A percentile compares a stretch with the other conserved stretches of the same genome.
Evolutionary conservation across 2,888 invertebrate species (phyloP).

Genomic region (Spatulosminthurus flaviceps): DNA sequence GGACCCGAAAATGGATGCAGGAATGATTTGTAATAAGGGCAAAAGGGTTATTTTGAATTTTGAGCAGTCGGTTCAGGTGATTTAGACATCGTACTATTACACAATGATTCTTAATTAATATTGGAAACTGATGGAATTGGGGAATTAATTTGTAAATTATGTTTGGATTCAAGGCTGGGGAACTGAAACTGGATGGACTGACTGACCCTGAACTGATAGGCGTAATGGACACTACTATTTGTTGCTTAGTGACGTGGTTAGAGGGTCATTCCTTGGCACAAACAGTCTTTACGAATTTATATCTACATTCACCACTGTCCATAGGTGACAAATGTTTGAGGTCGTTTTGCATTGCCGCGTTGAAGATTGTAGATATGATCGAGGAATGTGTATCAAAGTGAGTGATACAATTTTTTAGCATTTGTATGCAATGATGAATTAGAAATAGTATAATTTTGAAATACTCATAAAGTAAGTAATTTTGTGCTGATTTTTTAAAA

Average conservation of each 20-base stretch:
- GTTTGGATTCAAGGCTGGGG: slow-evolving; percentile 62
- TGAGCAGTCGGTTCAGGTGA: slow-evolving; percentile 83
- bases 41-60: slow-evolving; percentile 79
- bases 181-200: slow-evolving; percentile 80
- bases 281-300: slow-evolving; percentile 96
- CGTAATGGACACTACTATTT: slow-evolving; percentile 91
- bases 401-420: slow-evolving; percentile 65
- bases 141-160: background rate
- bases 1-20: slow-evolving; percentile 99
- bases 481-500: slow-evolving; percentile 64
- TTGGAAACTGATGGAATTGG: too few relatives aligned
- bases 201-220: slow-evolving; percentile 85
- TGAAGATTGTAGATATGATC: slow-evolving; percentile 89
- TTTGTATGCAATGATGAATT: too few relatives aligned
- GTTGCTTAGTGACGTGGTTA: slow-evolving; percentile 95
- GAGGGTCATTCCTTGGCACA: slow-evolving; percentile 97
- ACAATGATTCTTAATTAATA: too few relatives aligned
- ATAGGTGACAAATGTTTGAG: slow-evolving; percentile 84
- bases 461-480: background rate
- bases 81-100: too few relatives aligned
- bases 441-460: too few relatives aligned
- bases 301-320: slow-evolving; percentile 87
- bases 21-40: slow-evolving; percentile 93
- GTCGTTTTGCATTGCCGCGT: slow-evolving; percentile 85
- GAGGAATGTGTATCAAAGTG: slow-evolving; percentile 88